Conservation (phyloP, 2,113 vertebrate species). For the Lophotis ruficrista region DNA sequence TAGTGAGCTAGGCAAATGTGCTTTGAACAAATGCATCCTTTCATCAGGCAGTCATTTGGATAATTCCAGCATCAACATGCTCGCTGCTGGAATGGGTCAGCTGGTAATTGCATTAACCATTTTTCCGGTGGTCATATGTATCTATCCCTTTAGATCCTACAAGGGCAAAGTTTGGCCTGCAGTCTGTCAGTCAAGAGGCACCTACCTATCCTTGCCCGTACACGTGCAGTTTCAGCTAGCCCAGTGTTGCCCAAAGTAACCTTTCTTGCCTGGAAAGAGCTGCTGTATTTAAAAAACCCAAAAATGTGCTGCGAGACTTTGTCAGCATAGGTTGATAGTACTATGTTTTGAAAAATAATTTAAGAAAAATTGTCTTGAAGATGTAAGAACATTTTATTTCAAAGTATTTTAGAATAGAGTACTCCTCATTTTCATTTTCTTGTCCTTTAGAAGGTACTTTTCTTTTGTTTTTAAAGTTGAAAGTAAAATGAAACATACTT, state of each 20-base stretch:
- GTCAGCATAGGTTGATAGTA: not conserved
- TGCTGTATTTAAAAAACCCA: not conserved
- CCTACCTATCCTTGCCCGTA: not conserved
- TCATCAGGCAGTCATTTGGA: constrained; percentile 62
- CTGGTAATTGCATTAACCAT: constrained; percentile 19
- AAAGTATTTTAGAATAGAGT: not conserved
- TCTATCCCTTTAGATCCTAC: not conserved
- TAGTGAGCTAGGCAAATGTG: constrained; percentile 58
- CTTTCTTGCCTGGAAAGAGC: not conserved
- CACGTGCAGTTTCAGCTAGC: not conserved
- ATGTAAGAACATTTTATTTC: not conserved
- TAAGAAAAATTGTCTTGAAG: not conserved
- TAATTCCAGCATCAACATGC: constrained; percentile 19
- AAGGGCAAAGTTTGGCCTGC: not conserved
- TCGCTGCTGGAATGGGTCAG: not conserved
- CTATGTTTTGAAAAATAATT: not conserved
- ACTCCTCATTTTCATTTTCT: not conserved
- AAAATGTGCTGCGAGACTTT: not conserved
- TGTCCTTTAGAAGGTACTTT: not conserved
- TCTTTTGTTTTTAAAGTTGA: not conserved
- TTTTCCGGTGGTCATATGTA: not conserved
- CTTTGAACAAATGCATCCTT: constrained; percentile 65
- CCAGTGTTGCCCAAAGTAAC: not conserved
- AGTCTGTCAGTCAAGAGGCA: not conserved
- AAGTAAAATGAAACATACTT: not conserved